Conservation (phyloP, 2,797 vertebrate species). For the Mastacembelus armatus region DNA sequence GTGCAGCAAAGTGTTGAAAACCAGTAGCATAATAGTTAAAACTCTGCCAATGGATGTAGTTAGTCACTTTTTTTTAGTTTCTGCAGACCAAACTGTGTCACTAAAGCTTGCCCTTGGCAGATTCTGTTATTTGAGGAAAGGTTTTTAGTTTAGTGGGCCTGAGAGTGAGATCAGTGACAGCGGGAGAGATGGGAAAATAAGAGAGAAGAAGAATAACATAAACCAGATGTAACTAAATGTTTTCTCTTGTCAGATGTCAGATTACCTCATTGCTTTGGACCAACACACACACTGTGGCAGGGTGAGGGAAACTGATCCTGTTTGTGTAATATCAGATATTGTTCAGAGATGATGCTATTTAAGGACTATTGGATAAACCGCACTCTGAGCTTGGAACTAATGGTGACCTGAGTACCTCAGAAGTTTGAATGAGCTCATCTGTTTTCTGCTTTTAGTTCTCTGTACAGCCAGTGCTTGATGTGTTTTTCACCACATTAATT, state of each 20-base stretch:
- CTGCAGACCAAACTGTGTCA: conserved; percentile 9
- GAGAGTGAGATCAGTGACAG: conserved; percentile 24
- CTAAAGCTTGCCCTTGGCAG: conserved; percentile 2
- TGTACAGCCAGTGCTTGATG: background rate
- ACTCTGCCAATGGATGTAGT: background rate
- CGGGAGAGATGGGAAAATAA: background rate
- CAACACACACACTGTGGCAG: background rate
- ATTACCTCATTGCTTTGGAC: conserved; percentile 61
- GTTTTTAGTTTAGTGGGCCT: conserved; percentile 16
- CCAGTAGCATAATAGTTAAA: background rate
- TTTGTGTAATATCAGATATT: conserved; percentile 39
- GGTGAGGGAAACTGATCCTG: conserved; percentile 11
- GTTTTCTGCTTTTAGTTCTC: conserved; percentile 38
- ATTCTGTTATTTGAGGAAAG: conserved; percentile 8
- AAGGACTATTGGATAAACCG: conserved; percentile 40
- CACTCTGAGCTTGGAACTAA: conserved; percentile 32
- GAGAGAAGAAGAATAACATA: conserved; percentile 5
- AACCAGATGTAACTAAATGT: conserved; percentile 69
- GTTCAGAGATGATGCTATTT: conserved; percentile 49
- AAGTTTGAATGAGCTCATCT: conserved; percentile 55
- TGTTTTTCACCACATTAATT: conserved; percentile 7
- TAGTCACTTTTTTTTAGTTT: conserved; percentile 1
- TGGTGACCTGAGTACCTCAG: conserved; percentile 42
- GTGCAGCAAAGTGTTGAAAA: background rate
- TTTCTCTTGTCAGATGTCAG: no score